Conservation (phyloP, 2,888 invertebrate genomes). For the Mimas tiliae region DNA sequence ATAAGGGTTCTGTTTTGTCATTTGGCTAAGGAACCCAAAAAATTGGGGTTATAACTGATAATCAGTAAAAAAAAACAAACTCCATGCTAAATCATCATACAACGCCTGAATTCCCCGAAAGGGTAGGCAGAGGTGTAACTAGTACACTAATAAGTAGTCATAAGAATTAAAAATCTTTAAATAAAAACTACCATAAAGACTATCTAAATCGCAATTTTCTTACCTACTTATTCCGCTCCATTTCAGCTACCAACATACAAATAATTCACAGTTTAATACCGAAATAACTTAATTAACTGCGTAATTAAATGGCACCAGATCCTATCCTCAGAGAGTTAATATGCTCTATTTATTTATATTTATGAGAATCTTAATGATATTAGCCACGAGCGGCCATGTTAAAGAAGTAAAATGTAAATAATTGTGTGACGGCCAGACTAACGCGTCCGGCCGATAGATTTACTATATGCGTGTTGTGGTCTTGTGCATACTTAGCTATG, state of each 20-base stretch:
- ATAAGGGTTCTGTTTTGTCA: too few species aligned
- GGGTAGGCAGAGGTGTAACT: too few species aligned
- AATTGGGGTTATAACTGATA: too few species aligned
- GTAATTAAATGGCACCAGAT: slow-evolving; percentile 5
- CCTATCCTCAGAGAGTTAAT: slow-evolving; percentile 1
- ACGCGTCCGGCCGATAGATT: slow-evolving; percentile 9
- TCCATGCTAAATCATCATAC: too few species aligned
- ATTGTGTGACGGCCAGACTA: slow-evolving; percentile 29
- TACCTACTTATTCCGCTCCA: background rate
- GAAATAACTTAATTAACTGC: slow-evolving; percentile 4
- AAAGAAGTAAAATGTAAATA: slow-evolving; percentile 30
- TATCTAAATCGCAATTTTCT: too few species aligned
- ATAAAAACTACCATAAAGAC: too few species aligned
- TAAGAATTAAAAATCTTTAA: too few species aligned
- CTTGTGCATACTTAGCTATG: background rate
- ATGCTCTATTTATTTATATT: slow-evolving; percentile 17
- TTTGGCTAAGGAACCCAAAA: too few species aligned
- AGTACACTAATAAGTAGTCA: too few species aligned
- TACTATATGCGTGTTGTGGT: background rate
- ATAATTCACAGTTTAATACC: slow-evolving; percentile 5
- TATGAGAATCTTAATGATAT: slow-evolving; percentile 14
- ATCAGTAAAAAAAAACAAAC: too few species aligned
- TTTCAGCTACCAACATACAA: background rate
- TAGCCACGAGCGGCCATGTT: slow-evolving; percentile 10
- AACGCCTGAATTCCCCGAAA: too few species aligned